Conservation (phyloP, 2,113 vertebrate species). For the Salvelinus namaycush region DNA sequence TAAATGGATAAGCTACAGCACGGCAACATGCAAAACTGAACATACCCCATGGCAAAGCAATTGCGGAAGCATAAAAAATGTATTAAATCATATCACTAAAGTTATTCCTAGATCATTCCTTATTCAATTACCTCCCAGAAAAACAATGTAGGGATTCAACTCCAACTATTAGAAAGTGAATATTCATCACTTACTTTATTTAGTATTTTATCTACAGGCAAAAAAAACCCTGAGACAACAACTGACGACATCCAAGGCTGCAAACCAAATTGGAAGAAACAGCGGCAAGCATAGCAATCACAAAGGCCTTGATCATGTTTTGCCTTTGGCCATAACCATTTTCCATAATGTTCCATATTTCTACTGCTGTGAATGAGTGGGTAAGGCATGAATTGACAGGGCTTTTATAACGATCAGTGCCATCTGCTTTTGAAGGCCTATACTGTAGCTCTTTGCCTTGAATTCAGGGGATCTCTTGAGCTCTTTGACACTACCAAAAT, state of each 20-base stretch:
- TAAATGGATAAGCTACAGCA: neutral
- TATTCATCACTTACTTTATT: slow-evolving; percentile 35
- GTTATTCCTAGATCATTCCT: slow-evolving; percentile 10
- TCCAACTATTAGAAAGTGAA: slow-evolving; percentile 19
- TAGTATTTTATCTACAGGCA: slow-evolving; percentile 50
- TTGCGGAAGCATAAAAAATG: too few species aligned
- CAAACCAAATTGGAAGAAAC: slow-evolving; percentile 55
- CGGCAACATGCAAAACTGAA: neutral
- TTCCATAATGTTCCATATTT: slow-evolving; percentile 25
- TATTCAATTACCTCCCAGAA: slow-evolving; percentile 36
- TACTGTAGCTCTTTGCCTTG: slow-evolving; percentile 41
- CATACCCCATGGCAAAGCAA: neutral
- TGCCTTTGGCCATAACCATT: slow-evolving; percentile 17
- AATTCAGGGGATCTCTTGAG: slow-evolving; percentile 62
- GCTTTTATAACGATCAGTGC: slow-evolving; percentile 67
- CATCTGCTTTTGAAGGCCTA: slow-evolving; percentile 68
- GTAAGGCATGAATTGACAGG: slow-evolving; percentile 55
- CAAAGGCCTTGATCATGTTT: slow-evolving; percentile 44
- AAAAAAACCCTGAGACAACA: slow-evolving; percentile 41
- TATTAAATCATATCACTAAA: neutral
- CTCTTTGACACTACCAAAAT: slow-evolving; percentile 65
- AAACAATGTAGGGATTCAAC: slow-evolving; percentile 20
- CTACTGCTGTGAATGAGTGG: slow-evolving; percentile 27
- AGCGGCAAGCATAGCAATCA: slow-evolving; percentile 54
- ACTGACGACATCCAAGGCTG: slow-evolving; percentile 33